Evolutionary conservation across 2,888 invertebrate species (phyloP), one percentile per base, ranked within the genome.

Genomic region (Eilema depressum): DNA sequence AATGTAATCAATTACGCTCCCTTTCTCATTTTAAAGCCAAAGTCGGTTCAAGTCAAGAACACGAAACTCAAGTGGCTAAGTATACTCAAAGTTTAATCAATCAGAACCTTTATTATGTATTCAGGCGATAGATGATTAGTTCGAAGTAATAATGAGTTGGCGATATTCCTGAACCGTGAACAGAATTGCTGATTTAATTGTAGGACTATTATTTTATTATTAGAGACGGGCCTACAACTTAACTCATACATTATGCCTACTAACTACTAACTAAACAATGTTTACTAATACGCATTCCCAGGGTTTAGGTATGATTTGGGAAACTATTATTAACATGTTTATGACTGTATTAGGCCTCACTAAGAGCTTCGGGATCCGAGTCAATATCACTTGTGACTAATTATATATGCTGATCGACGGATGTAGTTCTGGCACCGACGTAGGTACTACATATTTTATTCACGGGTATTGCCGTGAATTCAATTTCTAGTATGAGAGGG

Each of bases 1-100:
- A 17, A 12, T 3, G 14, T 63, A 59, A 56, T 63, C 57, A 63
- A 68, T 68, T 59, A 57, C 23, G 3, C 26, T 47, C n/a, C 10
- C 20, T 56, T 68, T 25, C 17, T 41, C 26, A 66, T 66, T 59
- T 28, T 23, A 23, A 60, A 25, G 12, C 11, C 33, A 63, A 63
- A 56, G 37, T 68, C 37, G 25, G 5, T 59, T 37, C 8, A 17
- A 28, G 8, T 37, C 8, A 17, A 28, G 8, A 26, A 68, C 56
- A 33, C 25, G 2, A 5, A 57, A 62, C 61, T 68, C 17, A 53
- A 62, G 62, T 62, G 33, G 7, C 47, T 33, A 68, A 68, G 68
- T n/a, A 53, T 62, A 68, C 30, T 62, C 25, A 17, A 68, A 68
- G 62, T 30, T 62, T 14, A 62, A 53, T 56, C 28, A 57, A 68